Conservation (phyloP, 2,113 vertebrate genomes). For the Syrmaticus mikado region DNA sequence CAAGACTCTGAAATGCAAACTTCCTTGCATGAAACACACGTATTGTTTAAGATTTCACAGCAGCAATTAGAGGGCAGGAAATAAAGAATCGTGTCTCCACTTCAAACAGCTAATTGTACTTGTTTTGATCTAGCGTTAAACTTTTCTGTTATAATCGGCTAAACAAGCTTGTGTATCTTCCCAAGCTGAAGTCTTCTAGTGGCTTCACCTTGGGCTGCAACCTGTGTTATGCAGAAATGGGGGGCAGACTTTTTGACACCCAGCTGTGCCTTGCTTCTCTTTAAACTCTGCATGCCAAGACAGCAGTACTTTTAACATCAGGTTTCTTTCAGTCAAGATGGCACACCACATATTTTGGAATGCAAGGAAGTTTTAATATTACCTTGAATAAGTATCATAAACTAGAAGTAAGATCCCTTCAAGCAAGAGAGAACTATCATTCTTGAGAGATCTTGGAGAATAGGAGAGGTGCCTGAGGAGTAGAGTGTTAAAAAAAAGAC, state of each 20-base stretch:
- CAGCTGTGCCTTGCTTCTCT: neutral
- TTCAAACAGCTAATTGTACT: conserved; percentile 59
- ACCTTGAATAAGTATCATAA: neutral
- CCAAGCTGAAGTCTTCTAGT: conserved; percentile 9
- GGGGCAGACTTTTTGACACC: neutral
- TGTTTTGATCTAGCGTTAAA: conserved; percentile 54
- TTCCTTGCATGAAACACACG: conserved; percentile 39
- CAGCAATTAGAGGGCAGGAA: conserved; percentile 53
- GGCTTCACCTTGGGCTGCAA: conserved; percentile 9
- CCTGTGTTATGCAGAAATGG: neutral
- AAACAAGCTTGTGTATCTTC: neutral
- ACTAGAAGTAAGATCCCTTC: neutral
- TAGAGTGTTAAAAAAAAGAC: no score
- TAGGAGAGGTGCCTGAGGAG: no score
- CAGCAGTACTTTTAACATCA: neutral
- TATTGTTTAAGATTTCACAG: conserved; percentile 56
- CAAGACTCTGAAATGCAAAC: conserved; percentile 9
- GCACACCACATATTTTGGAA: neutral
- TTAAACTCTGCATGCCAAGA: neutral
- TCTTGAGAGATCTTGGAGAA: no score
- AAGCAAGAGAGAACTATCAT: neutral
- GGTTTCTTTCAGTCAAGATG: neutral
- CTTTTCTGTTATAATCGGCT: conserved; percentile 60
- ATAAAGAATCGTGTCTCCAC: conserved; percentile 59
- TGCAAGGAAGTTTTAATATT: neutral